Evolutionary conservation across 53 echinoderm and acorn worm species (phyloP), one percentile per base, ranked within the genome.

Genomic region (Echinarachnius parma): DNA sequence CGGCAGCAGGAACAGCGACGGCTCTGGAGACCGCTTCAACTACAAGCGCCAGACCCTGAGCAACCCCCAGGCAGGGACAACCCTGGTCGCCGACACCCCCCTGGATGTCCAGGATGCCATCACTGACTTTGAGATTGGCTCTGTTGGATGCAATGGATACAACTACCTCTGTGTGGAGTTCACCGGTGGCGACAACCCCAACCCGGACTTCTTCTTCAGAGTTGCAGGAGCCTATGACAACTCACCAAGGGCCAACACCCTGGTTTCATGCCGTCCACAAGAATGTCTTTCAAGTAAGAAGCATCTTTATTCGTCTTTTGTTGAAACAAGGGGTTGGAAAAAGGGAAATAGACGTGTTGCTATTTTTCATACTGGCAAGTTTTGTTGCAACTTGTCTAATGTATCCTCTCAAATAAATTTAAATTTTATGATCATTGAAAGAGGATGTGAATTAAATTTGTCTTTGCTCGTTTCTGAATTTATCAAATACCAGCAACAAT

Each of bases 261-360:
- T 93, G 10, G 78, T 83, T 15, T 71, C 75, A 21, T 93, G 93
- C 70, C 83, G 86, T 59, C 72, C 86, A 52, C 86, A 80, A 46
- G 83, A 80, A 32, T 93, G 93, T 77, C 74, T 80, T 35, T 88
- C 89, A 77, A 83, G 93, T 89, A 80, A 93, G 93, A n/a, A n/a
- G n/a, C n/a, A n/a, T n/a, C n/a, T n/a, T n/a, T n/a, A n/a, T n/a
- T n/a, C n/a, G n/a, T n/a, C n/a, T n/a, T n/a, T n/a, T n/a, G n/a
- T n/a, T n/a, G n/a, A n/a, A n/a, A n/a, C n/a, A n/a, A n/a, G n/a
- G n/a, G n/a, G n/a, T n/a, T n/a, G n/a, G n/a, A n/a, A n/a, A n/a
- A n/a, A n/a, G n/a, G n/a, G n/a, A n/a, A n/a, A n/a, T n/a, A n/a
- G n/a, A n/a, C n/a, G n/a, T n/a, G n/a, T n/a, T n/a, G n/a, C n/a